Evolutionary conservation across 2,888 invertebrate genomes (phyloP).

Genomic region (Crioceris asparagi): DNA sequence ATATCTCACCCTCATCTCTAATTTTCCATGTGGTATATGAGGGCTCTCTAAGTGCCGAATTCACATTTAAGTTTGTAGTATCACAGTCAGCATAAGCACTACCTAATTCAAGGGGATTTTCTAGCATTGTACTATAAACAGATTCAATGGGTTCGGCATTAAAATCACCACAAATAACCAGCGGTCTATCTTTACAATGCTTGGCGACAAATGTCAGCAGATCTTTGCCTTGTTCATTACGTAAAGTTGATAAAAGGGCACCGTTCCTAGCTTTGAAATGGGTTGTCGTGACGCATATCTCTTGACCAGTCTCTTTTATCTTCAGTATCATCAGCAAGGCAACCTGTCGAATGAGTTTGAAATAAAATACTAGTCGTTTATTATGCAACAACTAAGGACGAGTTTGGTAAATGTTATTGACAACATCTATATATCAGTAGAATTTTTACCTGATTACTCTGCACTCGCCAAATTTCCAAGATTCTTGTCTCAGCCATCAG

Average conservation of each 20-base stretch:
- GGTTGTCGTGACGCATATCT: slow-evolving; percentile 57
- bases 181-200: slow-evolving; percentile 43
- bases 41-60: slow-evolving; percentile 43
- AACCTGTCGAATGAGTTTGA: slow-evolving; percentile 42
- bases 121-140: slow-evolving; percentile 47
- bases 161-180: slow-evolving; percentile 63
- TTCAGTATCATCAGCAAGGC: slow-evolving; percentile 48
- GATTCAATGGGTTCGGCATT: slow-evolving; percentile 66
- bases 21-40: slow-evolving; percentile 69
- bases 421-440: too few relatives aligned
- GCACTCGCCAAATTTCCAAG: slow-evolving; percentile 61
- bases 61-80: slow-evolving; percentile 11
- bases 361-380: slow-evolving; percentile 5
- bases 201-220: slow-evolving; percentile 46
- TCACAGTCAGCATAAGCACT: slow-evolving; percentile 44
- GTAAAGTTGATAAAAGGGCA: slow-evolving; percentile 51
- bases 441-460: slow-evolving; percentile 58
- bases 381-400: too few relatives aligned
- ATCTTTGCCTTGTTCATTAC: slow-evolving; percentile 63
- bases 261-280: slow-evolving; percentile 65
- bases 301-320: slow-evolving; percentile 44
- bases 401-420: too few relatives aligned
- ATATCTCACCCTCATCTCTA: slow-evolving; percentile 57
- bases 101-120: slow-evolving; percentile 36
- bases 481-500: slow-evolving; percentile 47